Percentiles rank a stretch among this genome's conserved stretches.
phyloP scores from a whole-genome alignment of 2,797 vertebrate species.

The Ceryle rudis region DNA sequence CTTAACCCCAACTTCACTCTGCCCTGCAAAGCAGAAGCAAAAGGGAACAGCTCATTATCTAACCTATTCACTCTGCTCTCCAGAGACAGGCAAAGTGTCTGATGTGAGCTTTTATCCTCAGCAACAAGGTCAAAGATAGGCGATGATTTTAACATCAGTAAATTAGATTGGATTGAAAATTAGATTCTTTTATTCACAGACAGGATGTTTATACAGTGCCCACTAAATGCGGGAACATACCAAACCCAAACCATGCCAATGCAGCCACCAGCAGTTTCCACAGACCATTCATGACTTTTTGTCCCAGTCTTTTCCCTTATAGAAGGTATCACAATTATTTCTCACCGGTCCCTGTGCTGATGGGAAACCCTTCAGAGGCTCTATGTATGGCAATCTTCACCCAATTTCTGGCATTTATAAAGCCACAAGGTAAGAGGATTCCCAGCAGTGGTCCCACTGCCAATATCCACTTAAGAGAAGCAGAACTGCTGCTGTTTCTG shows the following conservation, averaged over 20 bases:
- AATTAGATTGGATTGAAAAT: not conserved
- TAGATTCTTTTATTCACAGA: not conserved
- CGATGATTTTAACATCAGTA: not conserved
- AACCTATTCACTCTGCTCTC: not conserved
- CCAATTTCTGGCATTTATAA: not conserved
- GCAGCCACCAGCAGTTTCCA: not conserved
- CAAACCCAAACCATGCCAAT: not conserved
- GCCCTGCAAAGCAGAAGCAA: not conserved
- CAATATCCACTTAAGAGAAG: not conserved
- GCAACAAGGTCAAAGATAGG: not conserved
- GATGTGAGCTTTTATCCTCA: not conserved
- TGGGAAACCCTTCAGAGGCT: not conserved
- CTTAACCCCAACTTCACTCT: conserved; percentile 1
- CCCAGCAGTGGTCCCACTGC: not conserved
- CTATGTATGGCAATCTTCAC: not conserved
- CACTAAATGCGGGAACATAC: not conserved
- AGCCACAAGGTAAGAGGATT: not conserved
- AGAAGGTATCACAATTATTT: not conserved
- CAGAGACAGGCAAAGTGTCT: not conserved
- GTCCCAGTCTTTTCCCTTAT: not conserved
- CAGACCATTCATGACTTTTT: not conserved
- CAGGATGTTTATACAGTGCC: not conserved
- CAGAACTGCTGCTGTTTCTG: not conserved
- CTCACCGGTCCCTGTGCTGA: not conserved
- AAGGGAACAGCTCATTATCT: conserved; percentile 43